Percentiles rank a stretch among this genome's conserved stretches.
Evolutionary conservation across 2,888 invertebrate genomes (phyloP).

Genomic region (Polietes domitor): DNA sequence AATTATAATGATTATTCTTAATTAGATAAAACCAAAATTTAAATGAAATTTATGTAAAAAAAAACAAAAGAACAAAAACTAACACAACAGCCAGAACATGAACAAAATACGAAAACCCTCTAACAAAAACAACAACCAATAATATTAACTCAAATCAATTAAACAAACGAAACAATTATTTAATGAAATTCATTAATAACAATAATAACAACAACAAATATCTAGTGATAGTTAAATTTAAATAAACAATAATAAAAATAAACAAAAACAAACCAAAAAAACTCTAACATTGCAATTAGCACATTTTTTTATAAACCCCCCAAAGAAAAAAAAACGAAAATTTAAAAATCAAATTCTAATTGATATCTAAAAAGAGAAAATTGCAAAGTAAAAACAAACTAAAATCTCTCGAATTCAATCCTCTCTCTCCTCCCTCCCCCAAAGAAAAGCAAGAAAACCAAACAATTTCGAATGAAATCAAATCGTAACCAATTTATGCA

Average conservation of each 20-base stretch:
- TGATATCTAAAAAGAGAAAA: conserved; percentile 42
- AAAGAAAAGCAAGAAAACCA: conserved; percentile 20
- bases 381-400: no score
- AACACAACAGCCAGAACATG: no score
- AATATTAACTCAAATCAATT: conserved; percentile 20
- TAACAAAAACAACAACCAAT: conserved; percentile 40
- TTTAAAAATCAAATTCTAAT: conserved; percentile 27
- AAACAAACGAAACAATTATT: conserved; percentile 53
- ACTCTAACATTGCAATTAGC: conserved; percentile 56
- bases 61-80: conserved; percentile 38
- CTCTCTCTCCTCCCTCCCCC: not conserved
- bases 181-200: conserved; percentile 53
- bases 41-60: conserved; percentile 64
- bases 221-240: conserved; percentile 58
- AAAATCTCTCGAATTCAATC: not conserved
- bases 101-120: not conserved
- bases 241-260: conserved; percentile 15
- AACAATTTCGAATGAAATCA: conserved; percentile 41
- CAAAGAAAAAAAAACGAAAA: conserved; percentile 31
- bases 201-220: conserved; percentile 18
- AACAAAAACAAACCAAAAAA: conserved; percentile 6
- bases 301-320: conserved; percentile 68
- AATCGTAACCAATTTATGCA: conserved; percentile 60
- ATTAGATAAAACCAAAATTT: conserved; percentile 58
- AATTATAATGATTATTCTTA: conserved; percentile 38